Evolutionary conservation across 2,797 vertebrate genomes (phyloP), one percentile per base, ranked within the genome.

Genomic region (Typhlichthys subterraneus): DNA sequence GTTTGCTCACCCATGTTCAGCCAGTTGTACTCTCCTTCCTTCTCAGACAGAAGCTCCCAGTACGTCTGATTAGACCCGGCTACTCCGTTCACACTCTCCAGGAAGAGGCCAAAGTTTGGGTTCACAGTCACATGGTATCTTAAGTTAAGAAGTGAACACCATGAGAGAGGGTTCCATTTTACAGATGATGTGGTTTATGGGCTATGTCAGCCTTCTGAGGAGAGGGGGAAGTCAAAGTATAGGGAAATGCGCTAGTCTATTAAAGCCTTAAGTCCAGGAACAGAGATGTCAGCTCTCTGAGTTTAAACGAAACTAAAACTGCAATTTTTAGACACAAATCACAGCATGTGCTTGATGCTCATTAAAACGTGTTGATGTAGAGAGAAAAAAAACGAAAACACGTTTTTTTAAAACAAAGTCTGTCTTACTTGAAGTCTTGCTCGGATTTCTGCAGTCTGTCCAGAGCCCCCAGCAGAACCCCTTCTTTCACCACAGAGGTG

Each of bases 41-140:
- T 53, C 31, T 87, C 82, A 2, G 87, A 83, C 59, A 89, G 72
- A 73, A 92, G 76, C 84, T 92, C 85, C 91, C 90, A 91, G 87
- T 86, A 88, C 4, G 79, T 87, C n/a, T 81, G 72, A 14, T 89
- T 69, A 12, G 56, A 78, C 65, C 79, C 85, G 72, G 86, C 71
- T 13, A 89, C 69, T 56, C 87, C 90, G 14, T 91, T 93, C 68
- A 92, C 85, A 55, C 87, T 90, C 75, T 87, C 75, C 57, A 90
- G 75, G 19, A 74, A 79, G 54, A 67, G 63, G 31, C 90, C 87
- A 14, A 73, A 88, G 73, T 87, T 53, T 46, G 77, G 65, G 55
- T 92, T 63, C 57, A 84, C 83, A 42, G 4, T 79, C 59, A 88
- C 69, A 29, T 1, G 72, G 88, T 74, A 89, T 91, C 70, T 89